Base-by-base conservation (phyloP, 2,113 vertebrate genomes). In the Erythrocebus patas region DNA sequence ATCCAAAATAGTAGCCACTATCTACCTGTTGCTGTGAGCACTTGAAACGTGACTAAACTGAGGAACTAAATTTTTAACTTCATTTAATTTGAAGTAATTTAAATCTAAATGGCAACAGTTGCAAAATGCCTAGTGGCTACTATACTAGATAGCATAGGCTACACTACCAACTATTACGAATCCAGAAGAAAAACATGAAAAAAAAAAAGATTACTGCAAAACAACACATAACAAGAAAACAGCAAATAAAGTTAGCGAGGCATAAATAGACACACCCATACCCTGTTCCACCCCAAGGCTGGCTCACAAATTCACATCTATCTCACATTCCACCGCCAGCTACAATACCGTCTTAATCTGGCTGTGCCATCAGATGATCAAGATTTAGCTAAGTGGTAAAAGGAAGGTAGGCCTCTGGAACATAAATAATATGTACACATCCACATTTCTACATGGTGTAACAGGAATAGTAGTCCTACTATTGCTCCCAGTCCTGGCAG, bases 21-120 rank as follows among this genome's bases (percentile, higher is more conserved):
- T 50, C 7, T 3, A 79, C 10, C n/a, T 86, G 0, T 32, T 89
- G 32, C 8, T 59, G 75, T 66, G 35, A 90, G n/a, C 27, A 80
- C 30, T 20, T 92, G 57, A 88, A 94, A 87, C 76, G 32, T 83
- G 50, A 87, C 45, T 80, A 87, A 93, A 96, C 66, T 40, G 64
- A 92, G 20, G 25, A 89, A 91, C 0, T 91, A 3, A 78, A 64
- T 35, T 91, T 76, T 93, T 87, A 61, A 78, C 55, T 88, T 40
- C 57, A 93, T 35, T 90, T 89, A 96, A 83, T 45, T 45, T 80
- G 27, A 92, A 66, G 7, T 76, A 45, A 66, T n/a, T 22, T 66
- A 88, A 82, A 68, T 55, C n/a, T 93, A 84, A 72, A 57, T n/a
- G 80, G 61, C 48, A 55, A 48, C 27, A 78, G 48, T 59, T 52